phyloP scores from a whole-genome alignment of 2,888 invertebrate species.

The Galerucella calmariensis region DNA sequence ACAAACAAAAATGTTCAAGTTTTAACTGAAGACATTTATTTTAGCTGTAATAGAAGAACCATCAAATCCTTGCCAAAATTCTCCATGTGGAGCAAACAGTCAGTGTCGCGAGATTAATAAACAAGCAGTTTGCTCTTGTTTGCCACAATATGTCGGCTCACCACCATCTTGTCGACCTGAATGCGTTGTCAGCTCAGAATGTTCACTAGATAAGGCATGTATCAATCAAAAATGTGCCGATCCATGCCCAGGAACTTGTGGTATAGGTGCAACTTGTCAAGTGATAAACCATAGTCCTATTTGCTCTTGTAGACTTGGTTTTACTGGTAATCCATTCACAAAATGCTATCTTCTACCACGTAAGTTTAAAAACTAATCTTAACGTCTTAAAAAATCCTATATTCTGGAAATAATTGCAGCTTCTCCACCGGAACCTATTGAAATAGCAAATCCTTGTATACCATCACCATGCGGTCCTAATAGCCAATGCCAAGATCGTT shows the following conservation, averaged over 20 bases:
- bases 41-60: slow-evolving; percentile 43
- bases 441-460: slow-evolving; percentile 74
- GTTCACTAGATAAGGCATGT: slow-evolving; percentile 72
- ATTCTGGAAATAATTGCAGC: slow-evolving; percentile 42
- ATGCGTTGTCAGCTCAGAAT: slow-evolving; percentile 76
- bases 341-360: slow-evolving; percentile 63
- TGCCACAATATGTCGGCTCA: slow-evolving; percentile 74
- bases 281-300: slow-evolving; percentile 79
- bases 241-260: slow-evolving; percentile 79
- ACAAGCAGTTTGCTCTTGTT: slow-evolving; percentile 77
- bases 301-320: slow-evolving; percentile 73
- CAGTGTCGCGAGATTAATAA: slow-evolving; percentile 77
- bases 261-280: slow-evolving; percentile 76
- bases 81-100: slow-evolving; percentile 85
- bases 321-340: slow-evolving; percentile 66
- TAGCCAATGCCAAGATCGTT: slow-evolving; percentile 76
- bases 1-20: not conserved
- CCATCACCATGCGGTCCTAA: slow-evolving; percentile 85
- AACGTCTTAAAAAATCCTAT: not conserved
- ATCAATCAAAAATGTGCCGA: slow-evolving; percentile 77
- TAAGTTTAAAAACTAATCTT: slow-evolving; percentile 19
- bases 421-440: slow-evolving; percentile 55
- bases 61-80: slow-evolving; percentile 70
- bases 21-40: not conserved
- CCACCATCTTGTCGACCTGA: slow-evolving; percentile 77